These are phyloP conservation scores for Phalangium opilio DNA, from an alignment of 2,888 invertebrate genomes.

Conservation along the genomic window DNA sequence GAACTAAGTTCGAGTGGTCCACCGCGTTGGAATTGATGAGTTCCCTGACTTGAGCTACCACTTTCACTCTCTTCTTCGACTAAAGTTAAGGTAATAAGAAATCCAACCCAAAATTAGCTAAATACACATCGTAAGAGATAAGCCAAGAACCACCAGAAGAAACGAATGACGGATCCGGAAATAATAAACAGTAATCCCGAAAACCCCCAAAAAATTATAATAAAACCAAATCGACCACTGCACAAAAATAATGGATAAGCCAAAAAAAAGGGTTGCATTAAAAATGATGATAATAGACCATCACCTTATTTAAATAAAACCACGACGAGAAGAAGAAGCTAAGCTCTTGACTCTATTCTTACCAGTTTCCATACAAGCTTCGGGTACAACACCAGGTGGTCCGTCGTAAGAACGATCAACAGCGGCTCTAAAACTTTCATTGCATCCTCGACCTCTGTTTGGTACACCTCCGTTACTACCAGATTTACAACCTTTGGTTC, in stretches of 20 bases:
- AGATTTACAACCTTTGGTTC: background rate
- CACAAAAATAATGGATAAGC: too few relatives aligned
- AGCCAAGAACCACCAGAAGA: background rate
- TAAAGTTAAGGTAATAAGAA: conserved; percentile 29
- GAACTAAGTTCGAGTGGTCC: too few relatives aligned
- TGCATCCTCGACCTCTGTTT: conserved; percentile 54
- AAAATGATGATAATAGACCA: too few relatives aligned
- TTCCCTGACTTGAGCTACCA: conserved; percentile 21
- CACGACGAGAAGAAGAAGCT: too few relatives aligned
- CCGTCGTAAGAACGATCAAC: conserved; percentile 46
- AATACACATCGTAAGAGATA: background rate
- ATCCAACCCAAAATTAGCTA: conserved; percentile 1
- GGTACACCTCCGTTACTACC: conserved; percentile 39
- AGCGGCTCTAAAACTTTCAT: conserved; percentile 60
- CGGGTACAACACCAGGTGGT: conserved; percentile 17
- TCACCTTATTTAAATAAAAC: too few relatives aligned
- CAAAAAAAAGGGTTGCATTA: too few relatives aligned
- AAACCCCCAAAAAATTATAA: too few relatives aligned
- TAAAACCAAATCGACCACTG: too few relatives aligned
- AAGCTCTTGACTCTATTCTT: conserved; percentile 7
- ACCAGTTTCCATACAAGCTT: conserved; percentile 37
- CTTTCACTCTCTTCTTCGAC: conserved; percentile 36
- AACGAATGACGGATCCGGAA: background rate
- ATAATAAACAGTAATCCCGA: conserved; percentile 2
- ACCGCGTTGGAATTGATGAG: too few relatives aligned